Conservation (phyloP, 2,888 invertebrate genomes). For the Gnatocerus cornutus region DNA sequence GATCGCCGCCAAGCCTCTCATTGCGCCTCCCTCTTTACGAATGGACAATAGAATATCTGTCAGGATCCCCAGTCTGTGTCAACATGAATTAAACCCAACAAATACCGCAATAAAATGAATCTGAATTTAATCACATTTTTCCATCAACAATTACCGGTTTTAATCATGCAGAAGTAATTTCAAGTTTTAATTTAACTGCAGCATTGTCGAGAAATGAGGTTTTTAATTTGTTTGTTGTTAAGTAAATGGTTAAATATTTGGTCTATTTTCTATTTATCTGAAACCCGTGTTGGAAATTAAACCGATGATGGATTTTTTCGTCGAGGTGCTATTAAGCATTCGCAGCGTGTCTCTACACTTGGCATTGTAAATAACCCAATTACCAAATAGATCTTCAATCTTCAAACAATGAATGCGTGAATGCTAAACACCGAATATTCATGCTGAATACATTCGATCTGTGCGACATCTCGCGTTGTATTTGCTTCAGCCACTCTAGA, state of each 20-base stretch:
- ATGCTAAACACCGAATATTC: conserved; percentile 61
- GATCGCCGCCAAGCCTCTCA: conserved; percentile 15
- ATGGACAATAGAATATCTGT: conserved; percentile 47
- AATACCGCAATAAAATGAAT: conserved; percentile 62
- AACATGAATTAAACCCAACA: conserved; percentile 65
- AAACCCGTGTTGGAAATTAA: conserved; percentile 16
- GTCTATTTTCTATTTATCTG: conserved; percentile 55
- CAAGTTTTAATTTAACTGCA: conserved; percentile 66
- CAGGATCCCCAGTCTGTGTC: conserved; percentile 57
- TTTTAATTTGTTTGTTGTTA: conserved; percentile 66
- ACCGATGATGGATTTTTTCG: conserved; percentile 30
- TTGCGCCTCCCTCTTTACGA: conserved; percentile 21
- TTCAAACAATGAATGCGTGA: conserved; percentile 59
- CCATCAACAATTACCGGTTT: conserved; percentile 66
- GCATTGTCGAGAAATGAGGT: conserved; percentile 64
- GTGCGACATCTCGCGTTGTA: conserved; percentile 62
- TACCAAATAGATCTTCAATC: conserved; percentile 55
- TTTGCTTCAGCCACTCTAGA: conserved; percentile 65
- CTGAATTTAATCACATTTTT: conserved; percentile 69
- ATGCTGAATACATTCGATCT: conserved; percentile 58
- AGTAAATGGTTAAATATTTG: conserved; percentile 63
- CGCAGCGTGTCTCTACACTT: conserved; percentile 34
- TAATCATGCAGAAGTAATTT: conserved; percentile 69
- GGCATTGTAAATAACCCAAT: conserved; percentile 54
- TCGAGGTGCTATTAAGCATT: conserved; percentile 32